Base-by-base conservation (phyloP, 2,113 vertebrate genomes). In the Megaleporinus macrocephalus region DNA sequence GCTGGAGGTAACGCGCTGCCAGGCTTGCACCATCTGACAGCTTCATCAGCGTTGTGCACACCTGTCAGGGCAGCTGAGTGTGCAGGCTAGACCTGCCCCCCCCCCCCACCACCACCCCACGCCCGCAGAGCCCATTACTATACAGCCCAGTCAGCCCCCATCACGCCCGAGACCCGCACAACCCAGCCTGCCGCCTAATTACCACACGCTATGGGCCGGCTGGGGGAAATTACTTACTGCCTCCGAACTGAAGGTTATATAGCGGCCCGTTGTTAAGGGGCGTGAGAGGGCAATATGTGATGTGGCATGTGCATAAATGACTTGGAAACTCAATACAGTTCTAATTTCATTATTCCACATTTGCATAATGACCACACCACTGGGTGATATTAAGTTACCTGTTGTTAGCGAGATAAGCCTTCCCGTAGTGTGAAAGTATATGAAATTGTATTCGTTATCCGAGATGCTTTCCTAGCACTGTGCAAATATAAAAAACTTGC, bases 41-140 rank as follows among this genome's bases (percentile, higher is more conserved):
- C 76, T 82, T 82, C 79, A 84, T 82, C 86, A 77, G 79, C 16
- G 22, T 61, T 18, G 55, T 55, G 49, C 71, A 73, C 83, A 84
- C 85, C 85, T 84, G 87, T 82, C 84, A 73, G 81, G 63, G 57
- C 71, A 47, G 71, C 82, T 73, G 66, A 69, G 70, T 53, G 44
- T 62, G 51, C 70, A 14, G 57, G 24, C 41, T 44, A 36, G 49
- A 57, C 73, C 30, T 62, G 14, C 20, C n/a, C 69, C 44, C 70
- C 41, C 10, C 27, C 51, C 20, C 44, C 70, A 29, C 10, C 27
- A 36, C 20, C 73, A 27, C 13, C 20, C 15, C 57, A 26, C 57
- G 16, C 11, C 36, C n/a, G 14, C 71, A 33, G 18, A 3, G 30
- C 69, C 74, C 76, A 61, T 80, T 84, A 84, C 44, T 5, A 66